Base-by-base conservation (phyloP, 2,113 vertebrate species). In the Rhinichthys klamathensis region DNA sequence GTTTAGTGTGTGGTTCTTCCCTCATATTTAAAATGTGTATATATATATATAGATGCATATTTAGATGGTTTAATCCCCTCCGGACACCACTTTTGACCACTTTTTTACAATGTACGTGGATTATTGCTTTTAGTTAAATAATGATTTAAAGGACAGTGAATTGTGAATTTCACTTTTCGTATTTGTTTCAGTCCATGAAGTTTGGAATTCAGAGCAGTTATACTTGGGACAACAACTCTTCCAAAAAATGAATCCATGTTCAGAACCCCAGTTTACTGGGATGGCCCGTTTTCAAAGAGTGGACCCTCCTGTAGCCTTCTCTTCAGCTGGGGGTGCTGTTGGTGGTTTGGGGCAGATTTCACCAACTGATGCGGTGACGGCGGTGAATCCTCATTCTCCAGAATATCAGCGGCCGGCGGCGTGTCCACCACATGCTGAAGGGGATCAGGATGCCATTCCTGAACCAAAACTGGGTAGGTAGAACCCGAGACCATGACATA, bases 301-400 rank as follows among this genome's bases (percentile, higher is more conserved):
- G 58, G 77, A 32, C 12, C 3, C 32, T 38, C 16, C 35, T n/a
- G 23, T 4, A 38, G 0, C 35, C 44, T 58, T 58, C 18, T 84
- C 70, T 30, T 69, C 79, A 54, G 72, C 32, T 25, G 56, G 30
- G 4, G 32, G 67, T 3, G 67, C 69, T 51, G 30, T 67, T 8
- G 60, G 61, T n/a, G 56, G 44, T 1, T 23, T 73, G 58, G 80
- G 21, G 32, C 80, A 85, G 16, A 12, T 21, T 25, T 80, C 84
- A 18, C 65, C 74, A 1, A 27, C 78, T 83, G 73, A 83, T 32
- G 80, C 41, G 3, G 9, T 74, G 7, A 10, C 49, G 35, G 76
- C 25, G 46, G 10, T 18, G 1, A 18, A 5, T 9, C 54, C 63
- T 23, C 77, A 60, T 41, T 65, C 84, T 63, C 63, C 79, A 35